Evolutionary conservation across 1,140 invertebrate species (phyloP).

Genomic region (Sitophilus oryzae): DNA sequence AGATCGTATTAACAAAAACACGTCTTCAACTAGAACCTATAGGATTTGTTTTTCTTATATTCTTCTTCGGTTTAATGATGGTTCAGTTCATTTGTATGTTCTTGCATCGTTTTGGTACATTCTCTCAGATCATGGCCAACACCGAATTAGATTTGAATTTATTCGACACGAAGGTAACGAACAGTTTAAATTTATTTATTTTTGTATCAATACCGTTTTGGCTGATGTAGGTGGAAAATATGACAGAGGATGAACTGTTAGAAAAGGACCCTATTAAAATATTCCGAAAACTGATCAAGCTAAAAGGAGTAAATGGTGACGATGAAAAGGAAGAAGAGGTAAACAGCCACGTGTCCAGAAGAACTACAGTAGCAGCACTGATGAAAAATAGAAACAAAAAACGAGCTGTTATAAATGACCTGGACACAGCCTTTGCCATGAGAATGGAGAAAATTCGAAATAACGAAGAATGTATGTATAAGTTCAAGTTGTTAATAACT

Average conservation of each 20-base stretch:
- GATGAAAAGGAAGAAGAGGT: conserved; percentile 37
- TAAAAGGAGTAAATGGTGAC: conserved; percentile 43
- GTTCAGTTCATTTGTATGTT: conserved; percentile 83
- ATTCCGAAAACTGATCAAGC: conserved; percentile 31
- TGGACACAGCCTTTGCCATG: conserved; percentile 20
- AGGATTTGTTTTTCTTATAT: conserved; percentile 67
- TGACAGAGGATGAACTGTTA: conserved; percentile 25
- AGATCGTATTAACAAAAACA: conserved; percentile 47
- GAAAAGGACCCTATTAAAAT: conserved; percentile 26
- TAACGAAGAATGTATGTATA: conserved; percentile 8
- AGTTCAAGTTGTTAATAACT: too few relatives aligned
- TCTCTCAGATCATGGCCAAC: conserved; percentile 76
- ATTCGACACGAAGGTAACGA: conserved; percentile 36
- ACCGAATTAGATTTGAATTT: conserved; percentile 52
- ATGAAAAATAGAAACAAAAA: conserved; percentile 22
- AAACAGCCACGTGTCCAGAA: conserved; percentile 26
- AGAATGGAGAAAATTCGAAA: conserved; percentile 13
- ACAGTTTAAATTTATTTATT: too few relatives aligned
- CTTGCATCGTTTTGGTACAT: conserved; percentile 76
- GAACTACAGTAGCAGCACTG: conserved; percentile 26
- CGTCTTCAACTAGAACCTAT: conserved; percentile 70
- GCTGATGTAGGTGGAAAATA: conserved; percentile 22
- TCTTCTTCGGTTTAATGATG: conserved; percentile 63
- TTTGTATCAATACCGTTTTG: too few relatives aligned
- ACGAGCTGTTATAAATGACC: conserved; percentile 18